Evolutionary conservation across 2,113 vertebrate genomes (phyloP).

Genomic region (Lamprotornis superbus): DNA sequence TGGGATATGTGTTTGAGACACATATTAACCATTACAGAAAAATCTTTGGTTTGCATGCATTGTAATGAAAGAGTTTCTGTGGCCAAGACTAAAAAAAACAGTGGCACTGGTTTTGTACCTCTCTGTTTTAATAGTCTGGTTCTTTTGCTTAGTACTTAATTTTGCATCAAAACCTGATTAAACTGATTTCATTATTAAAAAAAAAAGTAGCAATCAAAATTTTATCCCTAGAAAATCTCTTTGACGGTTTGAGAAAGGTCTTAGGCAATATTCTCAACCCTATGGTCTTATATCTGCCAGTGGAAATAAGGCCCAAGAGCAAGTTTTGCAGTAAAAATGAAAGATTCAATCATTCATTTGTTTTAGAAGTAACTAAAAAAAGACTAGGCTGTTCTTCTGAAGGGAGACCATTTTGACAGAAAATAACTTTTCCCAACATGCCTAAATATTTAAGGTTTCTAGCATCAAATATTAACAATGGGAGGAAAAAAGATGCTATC

Average conservation of each 20-base stretch:
- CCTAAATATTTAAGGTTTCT: conserved; percentile 29
- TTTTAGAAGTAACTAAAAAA: not conserved
- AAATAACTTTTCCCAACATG: not conserved
- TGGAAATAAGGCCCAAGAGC: not conserved
- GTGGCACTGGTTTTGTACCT: not conserved
- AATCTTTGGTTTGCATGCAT: not conserved
- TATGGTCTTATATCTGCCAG: not conserved
- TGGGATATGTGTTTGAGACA: not conserved
- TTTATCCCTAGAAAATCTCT: not conserved
- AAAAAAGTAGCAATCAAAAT: not conserved
- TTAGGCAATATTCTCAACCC: not conserved
- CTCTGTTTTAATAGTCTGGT: not conserved
- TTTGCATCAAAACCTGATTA: not conserved
- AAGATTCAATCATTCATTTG: not conserved
- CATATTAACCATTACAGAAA: not conserved
- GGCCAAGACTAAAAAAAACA: not conserved
- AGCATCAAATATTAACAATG: not conserved
- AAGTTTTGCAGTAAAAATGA: not conserved
- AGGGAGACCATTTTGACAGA: not conserved
- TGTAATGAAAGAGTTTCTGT: not conserved
- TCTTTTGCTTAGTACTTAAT: not conserved
- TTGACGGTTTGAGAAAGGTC: not conserved
- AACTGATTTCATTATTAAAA: not conserved
- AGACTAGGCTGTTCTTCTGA: not conserved
- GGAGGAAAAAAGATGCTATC: not conserved